phyloP scores from a whole-genome alignment of 2,113 vertebrate species.

The Cyprinodon brontotheroides region DNA sequence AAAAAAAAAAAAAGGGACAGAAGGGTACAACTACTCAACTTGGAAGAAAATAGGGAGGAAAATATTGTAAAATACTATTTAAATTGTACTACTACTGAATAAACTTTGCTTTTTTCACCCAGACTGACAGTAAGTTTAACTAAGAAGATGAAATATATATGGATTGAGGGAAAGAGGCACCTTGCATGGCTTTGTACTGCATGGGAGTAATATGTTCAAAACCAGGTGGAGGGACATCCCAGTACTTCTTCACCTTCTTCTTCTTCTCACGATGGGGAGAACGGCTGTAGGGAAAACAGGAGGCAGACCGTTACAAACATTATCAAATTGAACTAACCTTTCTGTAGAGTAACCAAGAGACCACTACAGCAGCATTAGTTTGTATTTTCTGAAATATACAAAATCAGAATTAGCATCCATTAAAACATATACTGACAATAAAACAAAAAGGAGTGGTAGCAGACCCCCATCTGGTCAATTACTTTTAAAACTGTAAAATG shows the following conservation, averaged over 20 bases:
- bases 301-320: background rate
- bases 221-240: slow-evolving; percentile 90
- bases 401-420: slow-evolving; percentile 13
- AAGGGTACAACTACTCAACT: no score
- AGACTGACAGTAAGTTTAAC: background rate
- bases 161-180: slow-evolving; percentile 57
- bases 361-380: background rate
- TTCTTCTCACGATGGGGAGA: slow-evolving; percentile 91
- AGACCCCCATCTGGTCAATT: slow-evolving; percentile 21
- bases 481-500: slow-evolving; percentile 15
- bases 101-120: no score
- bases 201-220: slow-evolving; percentile 94
- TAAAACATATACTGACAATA: background rate
- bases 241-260: slow-evolving; percentile 94
- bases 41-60: no score
- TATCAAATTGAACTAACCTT: slow-evolving; percentile 10
- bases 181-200: slow-evolving; percentile 98
- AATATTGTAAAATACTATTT: no score
- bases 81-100: no score
- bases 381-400: slow-evolving; percentile 18
- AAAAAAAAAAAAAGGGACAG: no score
- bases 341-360: background rate
- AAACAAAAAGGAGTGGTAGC: slow-evolving; percentile 13
- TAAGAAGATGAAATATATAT: background rate
- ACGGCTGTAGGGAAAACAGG: slow-evolving; percentile 75